Evolutionary conservation across 2,113 vertebrate genomes (phyloP).

Genomic region (Muntiacus muntjak): DNA sequence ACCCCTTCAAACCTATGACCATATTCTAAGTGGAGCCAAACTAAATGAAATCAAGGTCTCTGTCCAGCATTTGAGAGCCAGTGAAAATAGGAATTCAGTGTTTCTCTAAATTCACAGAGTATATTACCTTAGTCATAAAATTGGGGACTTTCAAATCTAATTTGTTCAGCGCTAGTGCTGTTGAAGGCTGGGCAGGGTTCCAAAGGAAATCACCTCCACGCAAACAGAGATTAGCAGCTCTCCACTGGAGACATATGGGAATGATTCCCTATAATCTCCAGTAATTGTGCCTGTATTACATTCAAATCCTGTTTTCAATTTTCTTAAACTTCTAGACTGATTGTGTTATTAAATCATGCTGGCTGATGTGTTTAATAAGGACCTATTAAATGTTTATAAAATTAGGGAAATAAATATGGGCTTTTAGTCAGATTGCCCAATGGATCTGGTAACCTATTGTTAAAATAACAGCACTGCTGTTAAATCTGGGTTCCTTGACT

Average conservation of each 20-base stretch:
- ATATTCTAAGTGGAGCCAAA: slow-evolving; percentile 76
- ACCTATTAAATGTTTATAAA: slow-evolving; percentile 92
- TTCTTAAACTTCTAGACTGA: slow-evolving; percentile 96
- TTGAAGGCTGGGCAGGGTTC: slow-evolving; percentile 88
- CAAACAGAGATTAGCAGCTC: slow-evolving; percentile 95
- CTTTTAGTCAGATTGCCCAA: slow-evolving; percentile 85
- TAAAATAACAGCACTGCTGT: slow-evolving; percentile 80
- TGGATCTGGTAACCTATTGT: slow-evolving; percentile 86
- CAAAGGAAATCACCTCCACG: slow-evolving; percentile 95
- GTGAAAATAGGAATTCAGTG: slow-evolving; percentile 85
- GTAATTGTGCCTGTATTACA: slow-evolving; percentile 97
- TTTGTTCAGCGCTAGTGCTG: slow-evolving; percentile 86
- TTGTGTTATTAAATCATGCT: slow-evolving; percentile 98
- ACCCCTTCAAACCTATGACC: slow-evolving; percentile 74
- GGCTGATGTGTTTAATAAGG: slow-evolving; percentile 95
- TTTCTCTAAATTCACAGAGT: slow-evolving; percentile 86
- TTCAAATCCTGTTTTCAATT: slow-evolving; percentile 96
- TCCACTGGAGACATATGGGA: slow-evolving; percentile 98
- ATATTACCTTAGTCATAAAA: slow-evolving; percentile 90
- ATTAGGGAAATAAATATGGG: slow-evolving; percentile 89
- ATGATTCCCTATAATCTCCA: slow-evolving; percentile 96
- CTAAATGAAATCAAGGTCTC: slow-evolving; percentile 84
- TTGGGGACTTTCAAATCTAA: slow-evolving; percentile 89
- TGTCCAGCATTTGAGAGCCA: slow-evolving; percentile 83
- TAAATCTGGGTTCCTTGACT: slow-evolving; percentile 77